Base-by-base conservation (phyloP, 1,140 invertebrate genomes). In the Drosophila azteca region DNA sequence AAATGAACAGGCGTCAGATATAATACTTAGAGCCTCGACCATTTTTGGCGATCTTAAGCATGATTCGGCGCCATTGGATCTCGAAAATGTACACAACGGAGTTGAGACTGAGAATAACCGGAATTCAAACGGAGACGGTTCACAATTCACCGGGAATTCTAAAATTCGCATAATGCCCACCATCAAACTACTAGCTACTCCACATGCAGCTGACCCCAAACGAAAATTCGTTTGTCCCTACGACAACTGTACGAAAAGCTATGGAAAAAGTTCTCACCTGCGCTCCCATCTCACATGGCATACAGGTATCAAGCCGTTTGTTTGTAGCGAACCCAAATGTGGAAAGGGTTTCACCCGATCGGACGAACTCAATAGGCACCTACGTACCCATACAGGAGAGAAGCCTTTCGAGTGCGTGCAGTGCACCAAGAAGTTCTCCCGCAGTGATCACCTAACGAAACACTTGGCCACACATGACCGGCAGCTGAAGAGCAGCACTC, bases 371-470 rank as follows among this genome's bases (percentile, higher is more conserved):
- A 91, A 88, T 52, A 77, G 90, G 22, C 94, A 95, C 77, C 92
- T 94, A 41, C 92, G 94, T 58, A 94, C 94, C 31, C 94, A 95
- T 83, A 95, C 94, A 2, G 97, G 64, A 95, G 95, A 97, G 74
- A 97, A 97, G 79, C 93, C 96, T 1, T 97, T 97, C 89, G 93
- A 93, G 8, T 97, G 96, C 88, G 91, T 92, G 0, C 93, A 94
- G 9, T 97, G 96, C 81, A 93, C 93, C 6, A 97, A 97, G 83
- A 92, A 95, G 29, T 97, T 97, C 88, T 96, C 96, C 90, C 92
- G 96, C 6, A 97, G 96, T 22, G 96, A 97, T 90, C 96, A 97
- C 91, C 92, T 97, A 3, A 95, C 95, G 0, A 97, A 97, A 90
- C 96, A 97, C 90, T 61, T 91, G 64, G 90, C 90, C 24, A 91